phyloP scores from a whole-genome alignment of 2,113 vertebrate genomes.

The Asarcornis scutulata region DNA sequence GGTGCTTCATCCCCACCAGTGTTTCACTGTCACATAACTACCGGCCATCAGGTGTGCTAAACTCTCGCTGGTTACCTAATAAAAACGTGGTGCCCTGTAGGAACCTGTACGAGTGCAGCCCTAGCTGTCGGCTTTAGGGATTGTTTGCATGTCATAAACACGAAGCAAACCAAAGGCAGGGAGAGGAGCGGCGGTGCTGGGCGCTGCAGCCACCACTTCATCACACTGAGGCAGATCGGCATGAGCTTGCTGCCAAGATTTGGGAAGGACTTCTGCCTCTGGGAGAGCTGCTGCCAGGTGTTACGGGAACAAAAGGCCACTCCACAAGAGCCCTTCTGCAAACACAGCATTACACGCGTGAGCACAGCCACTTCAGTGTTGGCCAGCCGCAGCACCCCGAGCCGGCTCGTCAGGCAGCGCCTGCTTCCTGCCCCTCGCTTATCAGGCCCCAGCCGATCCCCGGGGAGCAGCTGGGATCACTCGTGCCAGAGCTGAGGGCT shows the following conservation, averaged over 20 bases:
- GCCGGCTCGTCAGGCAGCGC: fast-evolving
- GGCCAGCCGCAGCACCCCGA: fast-evolving
- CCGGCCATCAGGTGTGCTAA: background rate
- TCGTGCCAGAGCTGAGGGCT: background rate
- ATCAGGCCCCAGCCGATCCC: background rate
- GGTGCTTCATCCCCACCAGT: background rate
- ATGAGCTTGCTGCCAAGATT: background rate
- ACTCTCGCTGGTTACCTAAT: background rate
- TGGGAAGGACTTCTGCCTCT: background rate
- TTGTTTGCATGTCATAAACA: background rate
- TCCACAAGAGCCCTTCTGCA: background rate
- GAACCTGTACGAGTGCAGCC: background rate
- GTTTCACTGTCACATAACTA: background rate
- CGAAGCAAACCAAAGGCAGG: background rate
- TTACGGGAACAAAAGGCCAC: background rate
- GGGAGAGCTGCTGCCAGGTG: background rate
- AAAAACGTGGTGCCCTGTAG: background rate
- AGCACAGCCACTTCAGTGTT: background rate
- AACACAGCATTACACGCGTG: background rate
- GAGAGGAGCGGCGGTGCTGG: background rate
- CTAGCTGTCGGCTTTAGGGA: background rate
- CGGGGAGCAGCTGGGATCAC: background rate
- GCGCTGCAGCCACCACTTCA: background rate
- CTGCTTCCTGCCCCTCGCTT: background rate
- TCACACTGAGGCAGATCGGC: fast-evolving